A percentile compares a stretch with the other conserved stretches of the same genome.
These are phyloP conservation scores for Prunella himalayana DNA, from an alignment of 2,113 vertebrate species.

Conservation along the genomic window DNA sequence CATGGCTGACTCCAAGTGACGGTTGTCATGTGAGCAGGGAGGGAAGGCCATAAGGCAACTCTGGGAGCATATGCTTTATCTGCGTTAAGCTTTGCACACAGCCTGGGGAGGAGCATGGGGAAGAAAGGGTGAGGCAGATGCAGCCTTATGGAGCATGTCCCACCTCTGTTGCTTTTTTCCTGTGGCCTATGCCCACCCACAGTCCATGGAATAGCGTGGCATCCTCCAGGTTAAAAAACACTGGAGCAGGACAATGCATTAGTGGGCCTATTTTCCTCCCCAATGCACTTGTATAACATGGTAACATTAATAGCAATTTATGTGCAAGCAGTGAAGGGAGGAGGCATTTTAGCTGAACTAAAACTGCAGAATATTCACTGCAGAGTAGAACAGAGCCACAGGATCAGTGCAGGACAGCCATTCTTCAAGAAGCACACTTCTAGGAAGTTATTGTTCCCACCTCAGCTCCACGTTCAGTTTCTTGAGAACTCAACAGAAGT, in stretches of 20 bases:
- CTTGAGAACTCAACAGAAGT: slow-evolving; percentile 50
- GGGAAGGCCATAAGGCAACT: slow-evolving; percentile 52
- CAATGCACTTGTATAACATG: slow-evolving; percentile 39
- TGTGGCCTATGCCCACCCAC: slow-evolving; percentile 3
- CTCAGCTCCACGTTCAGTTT: slow-evolving; percentile 19
- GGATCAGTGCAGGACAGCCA: background rate
- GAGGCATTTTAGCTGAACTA: slow-evolving; percentile 2
- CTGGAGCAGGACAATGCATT: slow-evolving; percentile 35
- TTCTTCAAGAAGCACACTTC: background rate
- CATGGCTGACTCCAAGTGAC: slow-evolving; percentile 57
- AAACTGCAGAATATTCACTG: slow-evolving; percentile 4
- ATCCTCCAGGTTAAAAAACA: slow-evolving; percentile 46
- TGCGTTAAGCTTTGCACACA: slow-evolving; percentile 12
- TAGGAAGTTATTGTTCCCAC: slow-evolving; percentile 19
- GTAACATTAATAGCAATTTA: slow-evolving; percentile 55
- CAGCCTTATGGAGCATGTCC: slow-evolving; percentile 5
- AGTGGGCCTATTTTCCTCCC: slow-evolving; percentile 36
- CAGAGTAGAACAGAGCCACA: background rate
- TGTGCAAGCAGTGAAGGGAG: slow-evolving; percentile 22
- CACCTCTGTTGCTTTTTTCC: slow-evolving; percentile 6
- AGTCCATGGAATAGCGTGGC: background rate
- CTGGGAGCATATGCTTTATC: slow-evolving; percentile 55
- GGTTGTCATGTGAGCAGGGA: slow-evolving; percentile 53
- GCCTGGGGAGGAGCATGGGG: slow-evolving; percentile 12
- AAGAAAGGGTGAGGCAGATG: slow-evolving; percentile 37